phyloP scores from a whole-genome alignment of 2,888 invertebrate genomes.

The Chromoteleia sp. region DNA sequence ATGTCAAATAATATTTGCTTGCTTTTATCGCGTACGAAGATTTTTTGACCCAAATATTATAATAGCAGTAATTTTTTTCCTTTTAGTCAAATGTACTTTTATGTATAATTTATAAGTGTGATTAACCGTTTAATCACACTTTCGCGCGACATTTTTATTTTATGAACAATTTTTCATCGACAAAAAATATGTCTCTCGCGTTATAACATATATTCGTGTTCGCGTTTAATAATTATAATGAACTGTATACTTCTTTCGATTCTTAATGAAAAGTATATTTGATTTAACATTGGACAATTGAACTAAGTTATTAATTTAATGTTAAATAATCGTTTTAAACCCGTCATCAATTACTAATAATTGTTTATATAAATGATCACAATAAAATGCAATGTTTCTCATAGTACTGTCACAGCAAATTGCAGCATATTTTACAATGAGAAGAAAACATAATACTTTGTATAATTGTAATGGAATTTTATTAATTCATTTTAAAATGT shows the following conservation, averaged over 20 bases:
- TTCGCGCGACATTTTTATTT: too few species aligned
- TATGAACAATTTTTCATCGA: too few species aligned
- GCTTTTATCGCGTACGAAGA: too few species aligned
- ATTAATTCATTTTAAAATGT: too few species aligned
- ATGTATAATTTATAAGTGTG: too few species aligned
- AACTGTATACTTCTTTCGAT: background rate
- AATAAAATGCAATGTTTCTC: conserved; percentile 3
- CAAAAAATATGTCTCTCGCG: too few species aligned
- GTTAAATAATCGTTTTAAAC: conserved; percentile 1
- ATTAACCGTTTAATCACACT: too few species aligned
- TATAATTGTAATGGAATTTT: background rate
- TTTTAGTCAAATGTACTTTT: too few species aligned
- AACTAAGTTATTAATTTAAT: conserved; percentile 2
- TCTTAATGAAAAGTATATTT: background rate
- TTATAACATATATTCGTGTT: too few species aligned
- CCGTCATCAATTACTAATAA: background rate
- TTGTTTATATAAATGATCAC: conserved; percentile 2
- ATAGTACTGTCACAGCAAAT: conserved; percentile 3
- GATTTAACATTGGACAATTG: background rate
- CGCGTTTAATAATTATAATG: background rate
- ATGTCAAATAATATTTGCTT: too few species aligned
- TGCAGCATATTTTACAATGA: background rate
- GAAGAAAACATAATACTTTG: background rate
- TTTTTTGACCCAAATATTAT: too few species aligned
- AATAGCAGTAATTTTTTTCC: too few species aligned